Evolutionary conservation across 37 sponge, comb jelly and placozoan genomes (phyloP).

Genomic region (Hormiphora californensis): DNA sequence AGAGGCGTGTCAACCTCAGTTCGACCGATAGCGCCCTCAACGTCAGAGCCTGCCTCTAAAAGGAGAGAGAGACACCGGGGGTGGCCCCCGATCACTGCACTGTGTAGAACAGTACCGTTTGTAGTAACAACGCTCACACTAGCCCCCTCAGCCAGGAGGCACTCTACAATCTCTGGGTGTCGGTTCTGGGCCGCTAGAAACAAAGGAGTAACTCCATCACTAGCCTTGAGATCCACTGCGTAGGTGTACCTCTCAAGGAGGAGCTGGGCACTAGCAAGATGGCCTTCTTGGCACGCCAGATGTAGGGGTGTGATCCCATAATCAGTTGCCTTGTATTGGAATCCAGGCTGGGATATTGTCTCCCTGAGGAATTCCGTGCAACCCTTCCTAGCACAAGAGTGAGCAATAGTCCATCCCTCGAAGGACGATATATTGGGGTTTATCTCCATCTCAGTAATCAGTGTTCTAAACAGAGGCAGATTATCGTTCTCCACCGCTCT

Average conservation of each 20-base stretch:
- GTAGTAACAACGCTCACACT: constrained; percentile 21
- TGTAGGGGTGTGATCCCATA: constrained; percentile 39
- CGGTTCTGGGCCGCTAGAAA: constrained; percentile 45
- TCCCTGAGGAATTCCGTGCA: background rate
- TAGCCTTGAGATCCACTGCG: background rate
- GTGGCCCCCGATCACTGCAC: background rate
- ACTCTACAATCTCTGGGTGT: background rate
- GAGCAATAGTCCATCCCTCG: constrained; percentile 48
- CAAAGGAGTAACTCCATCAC: constrained; percentile 32
- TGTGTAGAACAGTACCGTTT: constrained; percentile 16
- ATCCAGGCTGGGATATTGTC: background rate
- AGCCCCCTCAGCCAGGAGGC: background rate
- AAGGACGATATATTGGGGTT: constrained; percentile 19
- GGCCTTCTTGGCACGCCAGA: constrained; percentile 29
- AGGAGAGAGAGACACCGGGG: background rate
- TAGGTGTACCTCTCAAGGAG: background rate
- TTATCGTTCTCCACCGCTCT: constrained; percentile 36
- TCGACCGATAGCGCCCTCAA: constrained; percentile 20
- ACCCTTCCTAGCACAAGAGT: background rate
- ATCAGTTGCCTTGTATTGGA: constrained; percentile 4
- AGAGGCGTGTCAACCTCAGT: constrained; percentile 46
- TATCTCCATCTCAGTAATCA: background rate
- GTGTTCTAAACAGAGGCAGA: background rate
- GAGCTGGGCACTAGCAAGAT: background rate
- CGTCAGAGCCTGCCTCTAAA: background rate